Percentiles rank a stretch among this genome's conserved stretches.
Evolutionary conservation across 2,113 vertebrate species (phyloP).

Genomic region (Catharus minimus): DNA sequence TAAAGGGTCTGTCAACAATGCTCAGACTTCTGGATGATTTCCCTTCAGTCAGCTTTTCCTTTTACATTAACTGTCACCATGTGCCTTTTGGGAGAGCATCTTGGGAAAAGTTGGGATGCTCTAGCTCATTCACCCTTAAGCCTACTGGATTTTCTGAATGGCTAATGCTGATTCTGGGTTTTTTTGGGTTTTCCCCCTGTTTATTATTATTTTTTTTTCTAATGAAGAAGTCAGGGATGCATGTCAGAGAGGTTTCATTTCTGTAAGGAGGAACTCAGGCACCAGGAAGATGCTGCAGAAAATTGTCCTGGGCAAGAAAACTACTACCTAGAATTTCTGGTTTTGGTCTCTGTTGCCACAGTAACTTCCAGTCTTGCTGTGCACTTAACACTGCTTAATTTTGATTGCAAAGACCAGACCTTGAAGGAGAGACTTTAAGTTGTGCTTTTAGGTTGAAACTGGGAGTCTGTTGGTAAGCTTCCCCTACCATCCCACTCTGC

Average conservation of each 20-base stretch:
- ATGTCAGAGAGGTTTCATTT: not conserved
- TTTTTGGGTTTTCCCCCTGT: not conserved
- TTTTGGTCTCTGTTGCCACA: not conserved
- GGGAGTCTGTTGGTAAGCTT: not conserved
- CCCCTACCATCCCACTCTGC: not conserved
- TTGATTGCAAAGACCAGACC: not conserved
- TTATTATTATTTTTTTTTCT: not conserved
- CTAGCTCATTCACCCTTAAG: not conserved
- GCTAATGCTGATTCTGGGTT: not conserved
- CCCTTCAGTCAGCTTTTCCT: not conserved
- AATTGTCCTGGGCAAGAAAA: not conserved
- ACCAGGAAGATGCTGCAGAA: not conserved
- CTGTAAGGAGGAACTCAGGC: not conserved
- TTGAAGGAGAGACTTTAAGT: not conserved
- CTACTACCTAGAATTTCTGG: not conserved
- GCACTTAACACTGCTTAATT: not conserved
- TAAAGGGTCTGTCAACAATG: constrained; percentile 26
- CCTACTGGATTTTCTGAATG: not conserved
- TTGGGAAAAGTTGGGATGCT: not conserved
- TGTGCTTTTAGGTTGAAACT: not conserved
- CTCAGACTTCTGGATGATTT: not conserved
- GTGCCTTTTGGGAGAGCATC: not conserved
- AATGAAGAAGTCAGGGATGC: not conserved
- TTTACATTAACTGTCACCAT: not conserved
- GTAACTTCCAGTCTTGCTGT: not conserved